Evolutionary conservation across 2,888 invertebrate genomes (phyloP).

Genomic region (Tinea trinotella): DNA sequence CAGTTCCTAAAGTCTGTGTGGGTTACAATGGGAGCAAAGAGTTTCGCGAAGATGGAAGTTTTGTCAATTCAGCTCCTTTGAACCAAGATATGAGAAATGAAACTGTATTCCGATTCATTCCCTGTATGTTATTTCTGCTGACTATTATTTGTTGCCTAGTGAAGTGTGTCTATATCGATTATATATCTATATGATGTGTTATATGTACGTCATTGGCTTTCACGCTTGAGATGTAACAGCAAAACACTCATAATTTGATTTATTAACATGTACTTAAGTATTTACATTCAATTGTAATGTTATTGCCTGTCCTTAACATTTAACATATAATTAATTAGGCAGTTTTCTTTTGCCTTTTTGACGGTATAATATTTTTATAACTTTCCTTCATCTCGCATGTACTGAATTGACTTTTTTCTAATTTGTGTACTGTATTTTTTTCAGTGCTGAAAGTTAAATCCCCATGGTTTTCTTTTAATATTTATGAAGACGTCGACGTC

Average conservation of each 20-base stretch:
- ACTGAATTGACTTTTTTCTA: conserved; percentile 32
- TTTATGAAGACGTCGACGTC: conserved; percentile 52
- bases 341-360: no score
- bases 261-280: not conserved
- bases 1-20: not conserved
- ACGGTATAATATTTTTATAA: no score
- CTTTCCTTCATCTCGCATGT: no score
- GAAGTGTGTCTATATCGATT: conserved; percentile 1
- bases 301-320: no score
- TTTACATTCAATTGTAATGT: no score
- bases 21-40: conserved; percentile 13
- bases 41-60: conserved; percentile 6
- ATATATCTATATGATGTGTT: not conserved
- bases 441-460: conserved; percentile 45
- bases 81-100: conserved; percentile 14
- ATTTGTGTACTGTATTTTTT: conserved; percentile 35
- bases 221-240: not conserved
- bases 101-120: conserved; percentile 7
- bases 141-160: conserved; percentile 17
- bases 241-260: not conserved
- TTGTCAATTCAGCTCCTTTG: conserved; percentile 16
- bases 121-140: conserved; percentile 5
- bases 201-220: not conserved
- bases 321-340: no score
- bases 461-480: conserved; percentile 53